Conservation (phyloP, 2,113 vertebrate species). For the Gorilla gorilla region DNA sequence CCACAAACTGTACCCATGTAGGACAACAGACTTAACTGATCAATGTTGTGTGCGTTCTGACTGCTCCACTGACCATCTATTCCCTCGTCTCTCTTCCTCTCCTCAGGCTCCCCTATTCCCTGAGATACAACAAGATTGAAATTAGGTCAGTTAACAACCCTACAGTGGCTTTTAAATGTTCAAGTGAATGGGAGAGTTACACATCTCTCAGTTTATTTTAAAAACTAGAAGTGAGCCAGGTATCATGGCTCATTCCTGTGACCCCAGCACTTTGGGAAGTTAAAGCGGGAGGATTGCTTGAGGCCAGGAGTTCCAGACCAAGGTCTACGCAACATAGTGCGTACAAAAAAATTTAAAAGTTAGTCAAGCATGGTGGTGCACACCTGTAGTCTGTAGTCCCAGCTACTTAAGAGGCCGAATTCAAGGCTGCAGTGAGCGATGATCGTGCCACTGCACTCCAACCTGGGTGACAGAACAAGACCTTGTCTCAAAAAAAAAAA, state of each 20-base stretch:
- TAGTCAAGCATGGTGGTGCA: too few relatives aligned
- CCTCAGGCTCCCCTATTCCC: not conserved
- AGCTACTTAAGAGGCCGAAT: too few relatives aligned
- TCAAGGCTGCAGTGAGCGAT: too few relatives aligned
- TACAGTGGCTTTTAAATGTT: not conserved
- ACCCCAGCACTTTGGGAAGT: too few relatives aligned
- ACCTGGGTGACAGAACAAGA: not conserved
- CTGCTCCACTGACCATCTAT: not conserved
- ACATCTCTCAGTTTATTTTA: not conserved
- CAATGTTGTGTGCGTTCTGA: not conserved
- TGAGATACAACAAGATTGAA: not conserved
- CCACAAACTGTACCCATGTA: not conserved
- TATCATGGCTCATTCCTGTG: too few relatives aligned
- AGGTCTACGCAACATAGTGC: too few relatives aligned
- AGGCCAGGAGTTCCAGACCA: too few relatives aligned
- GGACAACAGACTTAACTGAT: not conserved
- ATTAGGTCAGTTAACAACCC: not conserved
- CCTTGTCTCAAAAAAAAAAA: not conserved
- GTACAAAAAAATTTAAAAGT: too few relatives aligned
- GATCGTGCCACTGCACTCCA: not conserved
- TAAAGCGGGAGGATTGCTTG: too few relatives aligned
- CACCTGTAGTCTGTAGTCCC: too few relatives aligned
- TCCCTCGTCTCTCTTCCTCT: not conserved
- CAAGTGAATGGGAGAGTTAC: not conserved
- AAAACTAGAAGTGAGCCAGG: not conserved